These are phyloP conservation scores for Paguma larvata DNA, from an alignment of 2,797 vertebrate species.

Conservation along the genomic window DNA sequence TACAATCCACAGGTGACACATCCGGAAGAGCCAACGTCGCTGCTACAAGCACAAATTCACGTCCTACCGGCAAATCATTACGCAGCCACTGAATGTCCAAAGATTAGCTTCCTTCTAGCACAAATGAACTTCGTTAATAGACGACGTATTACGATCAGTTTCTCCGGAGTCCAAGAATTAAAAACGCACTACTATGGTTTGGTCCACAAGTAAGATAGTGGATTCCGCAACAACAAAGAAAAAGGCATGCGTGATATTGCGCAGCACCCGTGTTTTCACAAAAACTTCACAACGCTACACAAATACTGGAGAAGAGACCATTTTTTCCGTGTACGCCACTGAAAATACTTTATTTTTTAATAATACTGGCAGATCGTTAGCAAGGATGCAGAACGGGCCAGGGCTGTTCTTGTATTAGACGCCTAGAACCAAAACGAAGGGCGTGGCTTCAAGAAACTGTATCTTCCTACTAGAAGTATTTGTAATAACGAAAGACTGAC, in stretches of 20 bases:
- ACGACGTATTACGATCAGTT: background rate
- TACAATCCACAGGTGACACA: accelerated
- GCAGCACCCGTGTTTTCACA: background rate
- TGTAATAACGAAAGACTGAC: accelerated
- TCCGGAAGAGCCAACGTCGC: accelerated
- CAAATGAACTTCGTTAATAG: background rate
- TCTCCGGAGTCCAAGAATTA: background rate
- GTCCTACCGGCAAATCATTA: background rate
- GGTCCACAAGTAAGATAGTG: background rate
- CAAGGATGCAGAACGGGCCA: background rate
- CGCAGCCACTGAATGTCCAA: background rate
- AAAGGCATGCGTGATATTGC: background rate
- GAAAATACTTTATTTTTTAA: background rate
- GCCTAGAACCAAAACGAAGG: background rate
- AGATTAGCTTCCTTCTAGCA: background rate
- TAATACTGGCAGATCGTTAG: background rate
- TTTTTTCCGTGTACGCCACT: background rate
- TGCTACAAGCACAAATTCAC: background rate
- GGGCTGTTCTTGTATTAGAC: background rate
- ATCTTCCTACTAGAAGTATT: background rate
- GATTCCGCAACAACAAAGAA: background rate
- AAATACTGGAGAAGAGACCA: background rate
- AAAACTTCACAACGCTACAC: background rate
- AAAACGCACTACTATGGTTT: background rate
- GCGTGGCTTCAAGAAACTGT: background rate